Base-by-base conservation (phyloP, 2,888 invertebrate genomes). In the Eugnorisma glareosa region DNA sequence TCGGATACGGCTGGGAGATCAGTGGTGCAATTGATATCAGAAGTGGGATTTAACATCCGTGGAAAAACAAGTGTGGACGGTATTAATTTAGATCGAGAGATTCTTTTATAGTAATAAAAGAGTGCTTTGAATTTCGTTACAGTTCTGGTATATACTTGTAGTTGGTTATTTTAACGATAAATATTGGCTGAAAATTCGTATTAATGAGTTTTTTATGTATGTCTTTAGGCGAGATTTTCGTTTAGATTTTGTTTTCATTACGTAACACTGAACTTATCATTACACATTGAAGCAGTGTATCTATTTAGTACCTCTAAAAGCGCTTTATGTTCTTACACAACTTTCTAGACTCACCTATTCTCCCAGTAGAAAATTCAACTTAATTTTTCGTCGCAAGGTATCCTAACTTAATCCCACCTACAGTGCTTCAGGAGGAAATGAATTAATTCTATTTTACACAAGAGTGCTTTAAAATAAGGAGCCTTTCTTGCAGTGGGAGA, bases 401-500 rank as follows among this genome's bases (percentile, higher is more conserved):
- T 84, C 83, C 84, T 87, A 90, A 89, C 86, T 85, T 81, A 84
- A 90, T 88, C 83, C 81, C 75, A 88, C 86, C 89, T 89, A 88
- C 83, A 90, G 86, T 84, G 82, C 86, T 89, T 88, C 79, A 87
- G 85, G 87, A 89, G 85, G 85, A 91, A 93, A 93, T 92, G 91
- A 92, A 94, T 94, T 95, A 94, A 95, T 95, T 93, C 90, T 93
- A 93, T 94, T 94, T 94, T 93, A 93, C 93, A 93, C 93, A 86
- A 91, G 94, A 95, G 94, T 92, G 92, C 94, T 93, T 89, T 94
- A 93, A 93, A 94, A 92, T 91, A 93, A 91, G 85, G 89, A 90
- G 90, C 85, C 90, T 92, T 92, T 93, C 93, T 93, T 93, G 91
- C 91, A 93, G 89, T 91, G 88, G 90, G 90, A 93, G 95, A 96